Evolutionary conservation across 1,140 invertebrate species (phyloP), one percentile per base, ranked within the genome.

Genomic region (Ylistrum balloti): DNA sequence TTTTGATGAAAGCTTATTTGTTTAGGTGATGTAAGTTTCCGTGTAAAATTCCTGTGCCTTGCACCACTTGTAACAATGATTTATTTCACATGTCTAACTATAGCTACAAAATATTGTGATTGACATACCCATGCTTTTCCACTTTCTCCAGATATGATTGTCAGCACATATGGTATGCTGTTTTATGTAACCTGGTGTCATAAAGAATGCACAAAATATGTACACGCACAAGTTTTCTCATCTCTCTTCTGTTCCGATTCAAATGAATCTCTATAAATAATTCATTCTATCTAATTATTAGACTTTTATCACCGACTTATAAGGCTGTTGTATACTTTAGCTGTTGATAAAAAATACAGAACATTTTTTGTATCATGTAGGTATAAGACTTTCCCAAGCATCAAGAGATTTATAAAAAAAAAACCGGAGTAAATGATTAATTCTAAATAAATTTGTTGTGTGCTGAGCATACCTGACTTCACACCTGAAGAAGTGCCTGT

Each of bases 21-120:
- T 74, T 74, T 74, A 74, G 56, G n/a, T 17, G 17, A 74, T 74
- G 35, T 38, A 5, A 38, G 35, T 38, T 38, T 7, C 35, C 35
- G 35, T 74, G 56, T 74, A 28, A 5, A 17, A 74, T 74, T 28
- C 9, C 56, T 28, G 56, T 45, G 20, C 41, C 41, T 7, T 74
- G 56, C 56, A 74, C 22, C 56, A n/a, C n/a, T 74, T 74, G n/a
- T 74, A 5, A 74, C 56, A 74, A 74, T 74, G 56, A 74, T 74
- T 74, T 74, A 74, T 74, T 17, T 74, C 3, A 74, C n/a, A 74
- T 74, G 56, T 74, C 56, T 74, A 74, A 28, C 45, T 17, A 20
- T 74, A 74, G 5, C 22, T 74, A 74, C 56, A n/a, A 74, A n/a
- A 74, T 28, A 2, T 3, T 48, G 15, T 48, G 45, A 48, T 48